Evolutionary conservation across 2,888 invertebrate genomes (phyloP).

Genomic region (Phragmatobia fuliginosa): DNA sequence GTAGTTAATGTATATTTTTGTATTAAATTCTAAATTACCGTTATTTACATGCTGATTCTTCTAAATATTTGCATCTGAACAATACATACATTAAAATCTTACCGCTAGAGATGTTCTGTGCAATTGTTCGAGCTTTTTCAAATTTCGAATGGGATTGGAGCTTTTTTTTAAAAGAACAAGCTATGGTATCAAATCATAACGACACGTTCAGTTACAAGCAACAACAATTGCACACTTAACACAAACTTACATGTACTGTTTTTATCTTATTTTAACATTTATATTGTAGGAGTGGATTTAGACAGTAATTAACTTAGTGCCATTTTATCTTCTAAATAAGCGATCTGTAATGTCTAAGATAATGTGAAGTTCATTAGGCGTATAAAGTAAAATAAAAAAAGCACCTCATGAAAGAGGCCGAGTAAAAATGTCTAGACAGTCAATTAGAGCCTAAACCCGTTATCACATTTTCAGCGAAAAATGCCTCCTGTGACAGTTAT

Average conservation of each 20-base stretch:
- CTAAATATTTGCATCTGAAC: conserved; percentile 87
- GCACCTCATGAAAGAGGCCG: conserved; percentile 53
- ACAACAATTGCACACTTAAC: conserved; percentile 83
- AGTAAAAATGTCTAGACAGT: conserved; percentile 54
- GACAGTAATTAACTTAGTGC: conserved; percentile 80
- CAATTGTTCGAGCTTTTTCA: conserved; percentile 76
- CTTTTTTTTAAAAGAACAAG: conserved; percentile 40
- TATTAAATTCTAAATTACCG: conserved; percentile 70
- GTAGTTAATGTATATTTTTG: conserved; percentile 50
- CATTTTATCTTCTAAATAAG: conserved; percentile 54
- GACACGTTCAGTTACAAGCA: conserved; percentile 58
- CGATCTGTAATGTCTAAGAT: conserved; percentile 43
- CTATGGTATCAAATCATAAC: conserved; percentile 62
- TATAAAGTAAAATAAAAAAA: conserved; percentile 42
- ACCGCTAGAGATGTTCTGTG: conserved; percentile 75
- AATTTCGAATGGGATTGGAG: conserved; percentile 38
- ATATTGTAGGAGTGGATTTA: conserved; percentile 80
- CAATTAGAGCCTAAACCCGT: conserved; percentile 83
- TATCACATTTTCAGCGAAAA: conserved; percentile 73
- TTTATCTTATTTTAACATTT: conserved; percentile 67
- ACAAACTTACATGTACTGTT: conserved; percentile 75
- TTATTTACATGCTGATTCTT: conserved; percentile 85
- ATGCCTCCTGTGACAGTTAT: conserved; percentile 62
- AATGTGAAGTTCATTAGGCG: conserved; percentile 55
- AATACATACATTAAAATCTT: conserved; percentile 86